These are phyloP conservation scores for Trachelus troglodyta DNA, from an alignment of 2,888 invertebrate species.

Conservation along the genomic window DNA sequence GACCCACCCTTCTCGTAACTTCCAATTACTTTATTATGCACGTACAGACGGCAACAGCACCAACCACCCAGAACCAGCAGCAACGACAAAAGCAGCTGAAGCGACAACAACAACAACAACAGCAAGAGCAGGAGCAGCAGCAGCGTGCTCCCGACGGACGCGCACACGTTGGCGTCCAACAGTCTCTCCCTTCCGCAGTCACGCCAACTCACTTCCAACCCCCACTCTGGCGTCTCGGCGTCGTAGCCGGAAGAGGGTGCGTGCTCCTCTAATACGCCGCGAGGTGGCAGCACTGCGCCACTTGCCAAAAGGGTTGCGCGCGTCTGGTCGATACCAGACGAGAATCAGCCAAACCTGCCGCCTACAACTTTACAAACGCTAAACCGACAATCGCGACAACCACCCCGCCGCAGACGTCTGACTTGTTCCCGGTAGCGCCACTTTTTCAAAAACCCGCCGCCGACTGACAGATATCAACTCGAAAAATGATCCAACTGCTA, in stretches of 20 bases:
- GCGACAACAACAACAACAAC: not conserved
- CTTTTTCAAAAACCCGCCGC: not conserved
- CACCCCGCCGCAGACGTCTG: not conserved
- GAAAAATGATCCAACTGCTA: not conserved
- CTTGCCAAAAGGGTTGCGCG: constrained; percentile 25
- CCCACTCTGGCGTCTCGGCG: constrained; percentile 7
- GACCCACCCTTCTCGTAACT: not conserved
- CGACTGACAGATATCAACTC: not conserved
- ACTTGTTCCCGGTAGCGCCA: not conserved
- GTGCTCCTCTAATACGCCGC: constrained; percentile 23
- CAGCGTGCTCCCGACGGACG: constrained; percentile 8
- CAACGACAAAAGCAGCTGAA: too few relatives aligned
- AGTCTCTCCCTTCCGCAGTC: constrained; percentile 13
- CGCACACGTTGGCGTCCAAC: constrained; percentile 11
- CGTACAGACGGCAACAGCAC: not conserved
- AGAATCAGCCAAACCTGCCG: constrained; percentile 45
- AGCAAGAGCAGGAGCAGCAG: not conserved
- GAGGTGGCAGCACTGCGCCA: constrained; percentile 37
- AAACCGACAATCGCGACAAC: not conserved
- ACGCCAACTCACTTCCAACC: constrained; percentile 6
- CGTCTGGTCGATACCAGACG: constrained; percentile 47
- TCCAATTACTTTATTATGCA: not conserved
- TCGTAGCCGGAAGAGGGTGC: constrained; percentile 11
- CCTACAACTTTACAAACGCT: not conserved
- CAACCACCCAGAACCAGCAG: not conserved